Evolutionary conservation across 2,888 invertebrate genomes (phyloP), one percentile per base, ranked within the genome.

Genomic region (Augiades crinisus): DNA sequence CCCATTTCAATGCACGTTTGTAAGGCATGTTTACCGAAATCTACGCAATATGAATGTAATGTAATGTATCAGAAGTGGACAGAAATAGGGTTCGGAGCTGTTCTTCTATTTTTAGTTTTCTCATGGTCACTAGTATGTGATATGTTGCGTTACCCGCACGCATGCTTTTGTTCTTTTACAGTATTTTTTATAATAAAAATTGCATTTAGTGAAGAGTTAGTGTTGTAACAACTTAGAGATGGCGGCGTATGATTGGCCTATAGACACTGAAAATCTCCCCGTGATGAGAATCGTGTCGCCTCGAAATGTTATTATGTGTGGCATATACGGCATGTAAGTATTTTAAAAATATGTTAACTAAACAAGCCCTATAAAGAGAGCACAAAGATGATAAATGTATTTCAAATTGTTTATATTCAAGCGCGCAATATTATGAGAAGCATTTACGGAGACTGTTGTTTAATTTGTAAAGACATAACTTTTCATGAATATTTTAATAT

Each of bases 241-340:
- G 81, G 66, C 70, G 38, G 71, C 73, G 1, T 81, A 76, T 49
- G 74, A 75, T 59, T 76, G 82, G 78, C 64, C 60, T 24, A 61
- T 84, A n/a, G 83, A 84, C 57, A 78, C 76, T 0, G 73, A 70
- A 56, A 82, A 75, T 65, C 67, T 83, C 27, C 85, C 83, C 2
- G 81, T 86, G 7, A 83, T 84, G 83, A 70, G 74, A n/a, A 74
- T 87, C 16, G 70, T 72, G 12, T 77, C 84, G 0, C 87, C 87
- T 0, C 68, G 66, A 51, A 76, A 80, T 68, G 70, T 64, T 12
- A 52, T 70, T 27, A 72, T 79, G 68, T 73, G 78, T 60, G 86
- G 81, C 53, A 70, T 72, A 8, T 87, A 67, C 63, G 86, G 87
- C 58, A 77, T 79, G 87, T 86, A 60, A 85, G 79, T 78, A 61